Evolutionary conservation across 2,888 invertebrate genomes (phyloP).

Genomic region (Eubasilissa splendida): DNA sequence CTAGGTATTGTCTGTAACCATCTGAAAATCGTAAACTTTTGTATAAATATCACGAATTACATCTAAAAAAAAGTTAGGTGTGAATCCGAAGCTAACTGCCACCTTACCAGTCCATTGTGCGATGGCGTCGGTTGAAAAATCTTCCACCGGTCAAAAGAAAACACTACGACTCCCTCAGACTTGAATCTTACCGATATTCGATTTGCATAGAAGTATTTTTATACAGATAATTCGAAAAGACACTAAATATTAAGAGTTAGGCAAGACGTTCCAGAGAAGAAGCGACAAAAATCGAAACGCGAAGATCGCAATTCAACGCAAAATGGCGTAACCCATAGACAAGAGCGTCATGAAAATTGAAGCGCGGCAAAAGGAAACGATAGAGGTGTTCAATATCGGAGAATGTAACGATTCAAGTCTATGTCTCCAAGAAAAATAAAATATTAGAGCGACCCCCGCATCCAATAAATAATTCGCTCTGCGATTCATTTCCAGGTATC

Average conservation of each 20-base stretch:
- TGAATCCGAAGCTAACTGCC: background rate
- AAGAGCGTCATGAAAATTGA: constrained; percentile 38
- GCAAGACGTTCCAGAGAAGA: constrained; percentile 39
- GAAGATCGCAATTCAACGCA: constrained; percentile 40
- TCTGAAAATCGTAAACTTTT: background rate
- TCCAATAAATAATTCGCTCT: no score
- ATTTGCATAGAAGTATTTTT: constrained; percentile 36
- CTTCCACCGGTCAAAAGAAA: background rate
- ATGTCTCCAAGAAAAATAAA: background rate
- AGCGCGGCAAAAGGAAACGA: constrained; percentile 44
- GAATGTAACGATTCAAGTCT: constrained; percentile 19
- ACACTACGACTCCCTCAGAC: background rate
- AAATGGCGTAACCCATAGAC: constrained; percentile 47
- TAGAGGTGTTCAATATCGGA: constrained; percentile 20
- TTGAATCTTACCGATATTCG: constrained; percentile 16
- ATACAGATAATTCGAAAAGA: constrained; percentile 33
- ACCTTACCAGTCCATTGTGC: constrained; percentile 32
- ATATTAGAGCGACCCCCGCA: no score
- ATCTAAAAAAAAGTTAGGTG: constrained; percentile 3
- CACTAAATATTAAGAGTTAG: constrained; percentile 10
- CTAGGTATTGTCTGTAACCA: constrained; percentile 3
- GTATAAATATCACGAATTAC: background rate
- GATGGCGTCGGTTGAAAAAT: constrained; percentile 34
- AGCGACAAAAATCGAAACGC: constrained; percentile 42
- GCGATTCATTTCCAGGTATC: no score